phyloP scores from a whole-genome alignment of 2,797 vertebrate genomes.

The Spea hammondii region DNA sequence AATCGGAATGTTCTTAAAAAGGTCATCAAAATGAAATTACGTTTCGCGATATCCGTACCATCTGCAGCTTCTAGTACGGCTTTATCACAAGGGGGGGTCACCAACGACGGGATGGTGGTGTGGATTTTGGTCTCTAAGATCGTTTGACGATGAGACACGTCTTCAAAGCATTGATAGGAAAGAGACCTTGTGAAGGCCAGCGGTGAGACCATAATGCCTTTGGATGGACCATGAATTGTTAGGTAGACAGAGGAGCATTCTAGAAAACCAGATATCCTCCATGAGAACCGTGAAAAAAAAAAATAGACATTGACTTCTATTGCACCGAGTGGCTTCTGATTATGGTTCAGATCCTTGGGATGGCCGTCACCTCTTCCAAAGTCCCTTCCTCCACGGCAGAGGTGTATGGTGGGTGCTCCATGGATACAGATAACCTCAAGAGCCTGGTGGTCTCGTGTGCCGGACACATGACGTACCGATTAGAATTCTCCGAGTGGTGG shows the following conservation, averaged over 20 bases:
- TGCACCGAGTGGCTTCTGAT: background rate
- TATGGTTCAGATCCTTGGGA: constrained; percentile 30
- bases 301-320: background rate
- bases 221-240: constrained; percentile 18
- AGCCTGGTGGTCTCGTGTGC: constrained; percentile 70
- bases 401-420: constrained; percentile 11
- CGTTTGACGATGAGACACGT: background rate
- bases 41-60: constrained; percentile 10
- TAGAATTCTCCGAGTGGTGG: constrained; percentile 65
- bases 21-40: background rate
- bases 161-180: background rate
- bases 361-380: constrained; percentile 34
- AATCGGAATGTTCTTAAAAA: too few species aligned
- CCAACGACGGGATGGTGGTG: background rate
- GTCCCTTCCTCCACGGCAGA: constrained; percentile 40
- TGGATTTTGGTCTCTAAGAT: constrained; percentile 19
- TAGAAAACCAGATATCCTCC: background rate
- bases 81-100: background rate
- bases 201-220: constrained; percentile 2
- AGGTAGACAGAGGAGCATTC: background rate
- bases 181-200: constrained; percentile 21
- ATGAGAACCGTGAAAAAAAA: background rate
- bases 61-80: constrained; percentile 1
- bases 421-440: constrained; percentile 44
- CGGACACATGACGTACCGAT: constrained; percentile 86